These are phyloP conservation scores for Paramacrobiotus metropolitanus DNA, from an alignment of 1,140 invertebrate genomes.

Conservation along the genomic window DNA sequence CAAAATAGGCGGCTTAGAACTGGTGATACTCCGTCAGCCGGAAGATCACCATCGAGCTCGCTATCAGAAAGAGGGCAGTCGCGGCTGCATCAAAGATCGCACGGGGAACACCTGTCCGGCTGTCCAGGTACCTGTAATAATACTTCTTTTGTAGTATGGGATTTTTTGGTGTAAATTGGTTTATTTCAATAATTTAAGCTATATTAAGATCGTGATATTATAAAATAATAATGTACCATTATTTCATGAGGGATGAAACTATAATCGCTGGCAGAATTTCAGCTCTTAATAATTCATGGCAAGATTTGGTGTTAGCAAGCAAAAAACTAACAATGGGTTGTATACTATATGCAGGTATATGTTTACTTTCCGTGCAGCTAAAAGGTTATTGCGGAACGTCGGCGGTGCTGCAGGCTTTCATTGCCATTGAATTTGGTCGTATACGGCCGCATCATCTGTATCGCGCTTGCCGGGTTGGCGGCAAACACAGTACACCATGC, in stretches of 20 bases:
- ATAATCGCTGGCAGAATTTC: no score
- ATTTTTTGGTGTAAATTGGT: no score
- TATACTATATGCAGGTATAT: no score
- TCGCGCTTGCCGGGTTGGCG: background rate
- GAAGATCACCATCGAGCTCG: background rate
- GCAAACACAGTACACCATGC: background rate
- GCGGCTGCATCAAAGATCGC: background rate
- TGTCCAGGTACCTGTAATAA: background rate
- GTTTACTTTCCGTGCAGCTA: conserved; percentile 1
- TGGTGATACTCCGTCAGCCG: background rate
- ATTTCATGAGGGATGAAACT: no score
- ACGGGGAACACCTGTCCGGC: background rate
- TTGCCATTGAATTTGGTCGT: background rate
- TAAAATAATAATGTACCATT: no score
- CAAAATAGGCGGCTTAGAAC: background rate
- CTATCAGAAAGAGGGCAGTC: conserved; percentile 1
- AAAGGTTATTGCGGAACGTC: background rate
- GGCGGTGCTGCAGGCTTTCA: background rate
- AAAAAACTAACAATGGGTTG: no score
- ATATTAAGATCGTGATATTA: no score
- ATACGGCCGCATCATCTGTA: background rate
- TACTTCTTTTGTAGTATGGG: no score
- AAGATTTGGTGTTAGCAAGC: no score
- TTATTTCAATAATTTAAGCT: background rate
- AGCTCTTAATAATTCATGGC: no score